Percentiles rank a stretch among this genome's conserved stretches.
phyloP scores from a whole-genome alignment of 2,797 vertebrate genomes.

The Lithobates sylvaticus region DNA sequence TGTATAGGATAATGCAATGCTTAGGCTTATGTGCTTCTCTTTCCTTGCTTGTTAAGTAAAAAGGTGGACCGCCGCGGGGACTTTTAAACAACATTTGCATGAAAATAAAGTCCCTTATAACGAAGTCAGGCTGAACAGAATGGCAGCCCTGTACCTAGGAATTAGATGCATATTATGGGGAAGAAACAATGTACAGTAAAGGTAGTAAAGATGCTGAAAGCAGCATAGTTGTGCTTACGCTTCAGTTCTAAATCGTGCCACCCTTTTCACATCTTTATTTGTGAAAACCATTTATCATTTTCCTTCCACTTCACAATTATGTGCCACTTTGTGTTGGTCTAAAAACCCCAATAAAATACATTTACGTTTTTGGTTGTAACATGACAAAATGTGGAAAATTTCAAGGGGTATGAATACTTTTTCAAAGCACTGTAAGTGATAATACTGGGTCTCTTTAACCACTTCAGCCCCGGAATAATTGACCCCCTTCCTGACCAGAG shows the following conservation, averaged over 20 bases:
- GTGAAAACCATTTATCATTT: no score
- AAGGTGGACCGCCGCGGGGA: slow-evolving; percentile 27
- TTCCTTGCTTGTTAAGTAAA: slow-evolving; percentile 28
- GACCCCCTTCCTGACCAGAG: no score
- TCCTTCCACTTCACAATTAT: no score
- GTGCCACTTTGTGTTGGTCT: no score
- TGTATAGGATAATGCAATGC: slow-evolving; percentile 46
- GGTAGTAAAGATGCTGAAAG: not conserved
- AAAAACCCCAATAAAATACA: no score
- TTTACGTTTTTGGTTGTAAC: no score
- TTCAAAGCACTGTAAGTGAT: no score
- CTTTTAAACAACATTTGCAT: slow-evolving; percentile 42
- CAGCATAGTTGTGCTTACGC: not conserved
- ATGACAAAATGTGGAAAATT: no score
- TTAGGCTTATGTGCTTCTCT: slow-evolving; percentile 28
- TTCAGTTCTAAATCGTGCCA: not conserved
- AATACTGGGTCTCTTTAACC: no score
- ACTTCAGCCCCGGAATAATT: no score
- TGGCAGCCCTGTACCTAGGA: not conserved
- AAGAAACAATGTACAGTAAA: not conserved
- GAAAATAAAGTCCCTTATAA: not conserved
- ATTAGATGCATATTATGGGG: not conserved
- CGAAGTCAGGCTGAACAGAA: not conserved
- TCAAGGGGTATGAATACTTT: no score
- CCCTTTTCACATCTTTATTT: no score